phyloP scores from a whole-genome alignment of 2,797 vertebrate species.

The Hydrolagus colliei region DNA sequence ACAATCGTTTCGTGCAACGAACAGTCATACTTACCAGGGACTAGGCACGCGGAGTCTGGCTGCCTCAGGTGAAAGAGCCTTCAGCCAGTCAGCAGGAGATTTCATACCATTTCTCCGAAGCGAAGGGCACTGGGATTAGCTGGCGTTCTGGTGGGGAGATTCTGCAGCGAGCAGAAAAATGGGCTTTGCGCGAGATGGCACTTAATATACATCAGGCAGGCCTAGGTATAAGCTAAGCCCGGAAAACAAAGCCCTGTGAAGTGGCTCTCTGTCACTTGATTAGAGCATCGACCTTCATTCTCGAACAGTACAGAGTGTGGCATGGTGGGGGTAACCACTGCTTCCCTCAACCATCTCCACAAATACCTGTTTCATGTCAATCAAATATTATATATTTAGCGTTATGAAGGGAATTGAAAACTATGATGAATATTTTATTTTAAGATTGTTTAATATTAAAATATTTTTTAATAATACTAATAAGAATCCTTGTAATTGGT shows the following conservation, averaged over 20 bases:
- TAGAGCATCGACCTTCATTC: slow-evolving; percentile 26
- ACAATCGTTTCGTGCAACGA: slow-evolving; percentile 1
- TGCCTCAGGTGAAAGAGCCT: slow-evolving; percentile 74
- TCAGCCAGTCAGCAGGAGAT: slow-evolving; percentile 96
- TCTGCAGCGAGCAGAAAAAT: slow-evolving; percentile 62
- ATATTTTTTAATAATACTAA: too few relatives aligned
- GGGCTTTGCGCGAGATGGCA: slow-evolving; percentile 41
- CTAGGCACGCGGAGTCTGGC: slow-evolving; percentile 70
- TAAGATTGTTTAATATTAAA: too few relatives aligned
- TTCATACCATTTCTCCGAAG: slow-evolving; percentile 99
- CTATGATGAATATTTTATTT: too few relatives aligned
- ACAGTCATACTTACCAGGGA: slow-evolving; percentile 72
- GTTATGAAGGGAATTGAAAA: too few relatives aligned
- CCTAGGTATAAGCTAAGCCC: slow-evolving; percentile 11
- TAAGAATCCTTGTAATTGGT: too few relatives aligned
- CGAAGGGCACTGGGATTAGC: slow-evolving; percentile 98
- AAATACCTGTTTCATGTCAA: too few relatives aligned
- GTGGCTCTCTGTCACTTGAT: slow-evolving; percentile 23
- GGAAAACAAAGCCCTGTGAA: slow-evolving; percentile 18
- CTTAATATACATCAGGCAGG: slow-evolving; percentile 35
- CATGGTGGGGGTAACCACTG: too few relatives aligned
- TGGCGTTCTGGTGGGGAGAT: slow-evolving; percentile 91
- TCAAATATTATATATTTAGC: too few relatives aligned
- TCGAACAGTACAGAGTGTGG: neutral
- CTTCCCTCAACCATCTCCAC: too few relatives aligned